Evolutionary conservation across 2,797 vertebrate genomes (phyloP), one percentile per base, ranked within the genome.

Genomic region (Artibeus jamaicensis): DNA sequence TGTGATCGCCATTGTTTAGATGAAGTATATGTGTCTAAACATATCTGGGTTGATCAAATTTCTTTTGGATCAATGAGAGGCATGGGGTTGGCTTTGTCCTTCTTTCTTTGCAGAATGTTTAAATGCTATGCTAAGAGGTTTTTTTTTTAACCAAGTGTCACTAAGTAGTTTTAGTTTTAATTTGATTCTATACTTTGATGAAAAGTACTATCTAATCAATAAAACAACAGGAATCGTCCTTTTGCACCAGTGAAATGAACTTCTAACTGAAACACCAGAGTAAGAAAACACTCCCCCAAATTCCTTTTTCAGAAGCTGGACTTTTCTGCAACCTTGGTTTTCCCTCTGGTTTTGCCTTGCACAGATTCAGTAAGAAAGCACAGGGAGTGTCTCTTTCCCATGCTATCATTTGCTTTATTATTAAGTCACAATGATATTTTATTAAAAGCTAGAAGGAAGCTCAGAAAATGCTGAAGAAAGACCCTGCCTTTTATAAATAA

Each of bases 371-470:
- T 55, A 89, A 96, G 55, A 98, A 92, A 94, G 87, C 79, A 34
- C 3, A 94, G 21, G 10, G 62, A 42, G 87, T 96, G n/a, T 48
- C 55, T 82, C 48, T 91, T 96, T 97, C 87, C 81, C 57, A 89
- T 16, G 1, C 0, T 16, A 8, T 92, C 84, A 32, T 79, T 74
- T 95, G 57, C 57, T 97, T 86, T 96, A 85, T 67, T 96, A 93
- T 67, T 96, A 93, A 62, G 42, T 39, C 97, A 95, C 92, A 97
- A 96, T 97, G 77, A 78, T 96, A 74, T 97, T 98, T 98, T 97
- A 97, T 97, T 97, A 97, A 98, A 98, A 97, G 97, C 76, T 57
- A 46, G 87, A 94, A 98, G 71, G 67, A 97, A 96, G 39, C 94
- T 97, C 92, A 95, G 91, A 97, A 97, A 98, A 97, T 90, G 42